phyloP scores from a whole-genome alignment of 92 coral and sea anemone species.

The Chrysogorgia sp. region DNA sequence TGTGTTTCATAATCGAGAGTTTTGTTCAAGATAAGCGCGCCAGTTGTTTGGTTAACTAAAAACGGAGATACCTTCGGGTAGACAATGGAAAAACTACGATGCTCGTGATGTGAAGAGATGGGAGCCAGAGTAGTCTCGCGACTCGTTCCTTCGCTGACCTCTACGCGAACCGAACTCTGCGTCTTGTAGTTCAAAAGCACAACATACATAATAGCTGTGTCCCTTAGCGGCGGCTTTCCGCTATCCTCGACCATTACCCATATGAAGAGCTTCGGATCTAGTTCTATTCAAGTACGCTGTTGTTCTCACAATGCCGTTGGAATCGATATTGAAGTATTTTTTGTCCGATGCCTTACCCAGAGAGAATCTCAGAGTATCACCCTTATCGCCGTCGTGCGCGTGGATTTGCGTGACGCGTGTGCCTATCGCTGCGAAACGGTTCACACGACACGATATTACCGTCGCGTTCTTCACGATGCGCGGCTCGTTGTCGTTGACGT shows the following conservation, averaged over 20 bases:
- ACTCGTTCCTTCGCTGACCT: slow-evolving; percentile 63
- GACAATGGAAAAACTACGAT: slow-evolving; percentile 67
- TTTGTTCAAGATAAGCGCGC: slow-evolving; percentile 52
- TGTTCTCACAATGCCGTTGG: slow-evolving; percentile 63
- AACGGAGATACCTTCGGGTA: slow-evolving; percentile 73
- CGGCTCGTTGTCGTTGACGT: slow-evolving; percentile 86
- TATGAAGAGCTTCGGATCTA: slow-evolving; percentile 63
- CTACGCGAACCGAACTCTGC: slow-evolving; percentile 56
- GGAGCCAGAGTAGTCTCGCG: slow-evolving; percentile 47
- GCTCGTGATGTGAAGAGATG: slow-evolving; percentile 56
- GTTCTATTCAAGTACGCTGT: slow-evolving; percentile 46
- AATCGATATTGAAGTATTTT: slow-evolving; percentile 62
- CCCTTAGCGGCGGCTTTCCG: slow-evolving; percentile 68
- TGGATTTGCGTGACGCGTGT: slow-evolving; percentile 66
- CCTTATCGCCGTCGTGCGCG: slow-evolving; percentile 71
- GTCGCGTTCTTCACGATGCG: slow-evolving; percentile 45
- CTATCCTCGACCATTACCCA: slow-evolving; percentile 74
- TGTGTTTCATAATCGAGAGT: slow-evolving; percentile 77
- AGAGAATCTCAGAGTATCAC: slow-evolving; percentile 66
- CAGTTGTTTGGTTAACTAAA: slow-evolving; percentile 55
- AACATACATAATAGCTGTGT: slow-evolving; percentile 62
- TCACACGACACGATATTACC: slow-evolving; percentile 71
- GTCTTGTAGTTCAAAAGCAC: slow-evolving; percentile 72
- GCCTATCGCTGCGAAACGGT: slow-evolving; percentile 60
- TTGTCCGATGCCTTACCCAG: slow-evolving; percentile 60